Percentiles rank a stretch among this genome's conserved stretches.
phyloP scores from a whole-genome alignment of 53 echinoderm and acorn worm genomes.

The Astropecten irregularis region DNA sequence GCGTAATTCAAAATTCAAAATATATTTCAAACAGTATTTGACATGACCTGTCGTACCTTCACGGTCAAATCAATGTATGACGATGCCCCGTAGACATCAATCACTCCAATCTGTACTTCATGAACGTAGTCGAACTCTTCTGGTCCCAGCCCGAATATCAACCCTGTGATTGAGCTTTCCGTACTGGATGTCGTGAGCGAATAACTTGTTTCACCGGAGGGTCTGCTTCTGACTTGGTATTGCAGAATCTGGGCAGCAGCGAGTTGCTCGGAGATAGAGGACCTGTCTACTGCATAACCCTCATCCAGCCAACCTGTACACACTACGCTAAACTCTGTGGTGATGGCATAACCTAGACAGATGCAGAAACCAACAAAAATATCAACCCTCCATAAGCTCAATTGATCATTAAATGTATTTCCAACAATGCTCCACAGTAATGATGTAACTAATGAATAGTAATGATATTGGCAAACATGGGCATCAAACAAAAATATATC shows the following conservation, averaged over 20 bases:
- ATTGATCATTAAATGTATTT: too few relatives aligned
- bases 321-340: constrained; percentile 44
- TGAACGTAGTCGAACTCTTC: constrained; percentile 42
- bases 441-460: too few relatives aligned
- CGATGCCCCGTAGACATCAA: constrained; percentile 63
- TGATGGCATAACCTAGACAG: constrained; percentile 45
- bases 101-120: constrained; percentile 40
- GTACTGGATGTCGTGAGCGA: constrained; percentile 47
- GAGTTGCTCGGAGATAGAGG: background rate
- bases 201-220: constrained; percentile 11
- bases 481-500: background rate
- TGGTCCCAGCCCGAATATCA: constrained; percentile 52
- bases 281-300: constrained; percentile 22
- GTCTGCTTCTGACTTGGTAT: constrained; percentile 56
- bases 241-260: constrained; percentile 14
- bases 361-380: background rate
- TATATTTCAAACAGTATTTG: too few relatives aligned
- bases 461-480: too few relatives aligned
- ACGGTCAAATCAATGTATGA: constrained; percentile 12
- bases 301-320: constrained; percentile 70
- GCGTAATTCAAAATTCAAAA: too few relatives aligned
- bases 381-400: background rate
- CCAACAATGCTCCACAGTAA: too few relatives aligned
- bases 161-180: background rate
- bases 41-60: too few relatives aligned